Conservation (phyloP, 2,888 invertebrate genomes). For the Poecilobothrus nobilitatus region DNA sequence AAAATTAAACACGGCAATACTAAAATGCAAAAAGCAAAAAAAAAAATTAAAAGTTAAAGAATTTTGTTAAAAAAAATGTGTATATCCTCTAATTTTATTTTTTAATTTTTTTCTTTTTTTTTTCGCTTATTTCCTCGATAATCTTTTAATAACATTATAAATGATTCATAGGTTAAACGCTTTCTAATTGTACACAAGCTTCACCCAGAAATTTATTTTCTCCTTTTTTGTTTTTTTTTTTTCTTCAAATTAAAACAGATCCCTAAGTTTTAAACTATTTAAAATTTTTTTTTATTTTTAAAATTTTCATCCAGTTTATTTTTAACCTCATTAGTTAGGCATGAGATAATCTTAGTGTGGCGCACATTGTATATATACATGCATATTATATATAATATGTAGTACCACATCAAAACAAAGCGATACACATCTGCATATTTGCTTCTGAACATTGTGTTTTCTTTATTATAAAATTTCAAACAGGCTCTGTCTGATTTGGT, state of each 20-base stretch:
- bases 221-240: too few species aligned
- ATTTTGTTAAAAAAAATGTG: neutral
- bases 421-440: neutral
- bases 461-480: too few species aligned
- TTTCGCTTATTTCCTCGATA: neutral
- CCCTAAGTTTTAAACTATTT: too few species aligned
- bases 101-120: neutral
- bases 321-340: constrained; percentile 3
- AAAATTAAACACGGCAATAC: neutral
- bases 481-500: too few species aligned
- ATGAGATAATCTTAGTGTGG: constrained; percentile 1
- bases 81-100: neutral
- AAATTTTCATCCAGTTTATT: neutral
- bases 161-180: neutral
- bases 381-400: too few species aligned
- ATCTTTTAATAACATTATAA: constrained; percentile 1
- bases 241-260: neutral
- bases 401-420: neutral
- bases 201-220: neutral
- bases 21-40: neutral
- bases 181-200: neutral
- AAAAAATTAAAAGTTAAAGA: neutral
- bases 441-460: too few species aligned
- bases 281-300: neutral
- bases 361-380: neutral